Evolutionary conservation across 2,113 vertebrate species (phyloP).

Genomic region (Rhea pennata): DNA sequence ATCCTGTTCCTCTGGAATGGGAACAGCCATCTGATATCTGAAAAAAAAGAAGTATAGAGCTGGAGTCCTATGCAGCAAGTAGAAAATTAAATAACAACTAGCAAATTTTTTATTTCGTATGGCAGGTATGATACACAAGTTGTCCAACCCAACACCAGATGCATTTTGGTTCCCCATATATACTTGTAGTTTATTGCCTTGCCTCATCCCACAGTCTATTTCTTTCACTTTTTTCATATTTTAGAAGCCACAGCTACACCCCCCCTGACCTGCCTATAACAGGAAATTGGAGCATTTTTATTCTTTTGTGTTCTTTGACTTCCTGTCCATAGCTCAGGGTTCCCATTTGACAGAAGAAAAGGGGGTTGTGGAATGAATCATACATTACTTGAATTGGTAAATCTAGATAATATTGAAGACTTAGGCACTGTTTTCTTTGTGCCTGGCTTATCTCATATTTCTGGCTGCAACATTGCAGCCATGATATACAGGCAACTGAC

Average conservation of each 20-base stretch:
- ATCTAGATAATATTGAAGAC: background rate
- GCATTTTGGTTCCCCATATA: background rate
- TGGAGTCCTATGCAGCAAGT: background rate
- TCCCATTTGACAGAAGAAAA: background rate
- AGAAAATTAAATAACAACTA: background rate
- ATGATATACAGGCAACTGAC: background rate
- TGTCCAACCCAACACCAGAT: background rate
- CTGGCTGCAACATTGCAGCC: background rate
- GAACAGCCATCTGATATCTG: background rate
- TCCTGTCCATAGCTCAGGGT: background rate
- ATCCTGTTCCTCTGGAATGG: background rate
- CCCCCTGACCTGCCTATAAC: background rate
- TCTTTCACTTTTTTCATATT: background rate
- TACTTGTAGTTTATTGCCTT: background rate
- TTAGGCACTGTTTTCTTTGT: background rate
- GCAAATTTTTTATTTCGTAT: background rate
- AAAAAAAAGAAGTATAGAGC: background rate
- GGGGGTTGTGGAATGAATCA: background rate
- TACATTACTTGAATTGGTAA: background rate
- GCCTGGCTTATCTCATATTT: background rate
- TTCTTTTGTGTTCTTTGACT: background rate
- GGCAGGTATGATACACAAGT: background rate
- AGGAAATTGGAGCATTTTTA: background rate
- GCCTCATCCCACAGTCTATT: background rate
- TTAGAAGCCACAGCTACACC: background rate